Evolutionary conservation across 2,888 invertebrate genomes (phyloP), one percentile per base, ranked within the genome.

Genomic region (Drosophila nigricruria): DNA sequence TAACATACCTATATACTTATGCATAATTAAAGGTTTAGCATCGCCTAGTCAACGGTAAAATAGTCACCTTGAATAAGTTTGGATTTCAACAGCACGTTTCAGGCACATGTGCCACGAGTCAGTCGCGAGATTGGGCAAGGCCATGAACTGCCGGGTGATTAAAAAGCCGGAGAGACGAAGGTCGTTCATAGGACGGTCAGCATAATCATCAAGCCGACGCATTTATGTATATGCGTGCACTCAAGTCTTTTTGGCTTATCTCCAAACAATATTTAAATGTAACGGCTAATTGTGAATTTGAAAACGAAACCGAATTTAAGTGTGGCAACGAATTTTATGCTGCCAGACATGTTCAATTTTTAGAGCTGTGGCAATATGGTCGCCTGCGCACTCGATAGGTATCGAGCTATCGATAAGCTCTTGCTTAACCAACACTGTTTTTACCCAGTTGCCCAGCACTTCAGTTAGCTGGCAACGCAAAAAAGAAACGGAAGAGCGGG

Each of bases 401-500:
- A 76, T 68, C 67, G 61, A 52, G 34, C 12, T 42, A 58, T 65
- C 77, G 77, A 76, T 72, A 67, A 12, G 23, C 27, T 30, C 10
- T 3, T 23, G 9, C 10, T 25, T 61, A 58, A 0, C 23, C 50
- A 76, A 47, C 77, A 76, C 77, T 77, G 42, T 52, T 52, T 52
- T 47, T 18, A 36, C n/a, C 20, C 25, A 45, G 27, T 72, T 72
- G 49, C 4, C 34, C 77, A 71, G 60, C 75, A 77, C 75, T 72
- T 65, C 16, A 32, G 43, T 49, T 61, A n/a, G 57, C 49, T 72
- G 56, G 67, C 77, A 43, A 68, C 70, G 67, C 64, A 75, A 60
- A 71, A 58, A 57, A 45, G 52, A 61, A 63, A 50, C 79, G 57
- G 69, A 52, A 79, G 68, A 76, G 79, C 60, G 79, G 76, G 72